phyloP scores from a whole-genome alignment of 2,113 vertebrate genomes.

The Podarcis cretensis region DNA sequence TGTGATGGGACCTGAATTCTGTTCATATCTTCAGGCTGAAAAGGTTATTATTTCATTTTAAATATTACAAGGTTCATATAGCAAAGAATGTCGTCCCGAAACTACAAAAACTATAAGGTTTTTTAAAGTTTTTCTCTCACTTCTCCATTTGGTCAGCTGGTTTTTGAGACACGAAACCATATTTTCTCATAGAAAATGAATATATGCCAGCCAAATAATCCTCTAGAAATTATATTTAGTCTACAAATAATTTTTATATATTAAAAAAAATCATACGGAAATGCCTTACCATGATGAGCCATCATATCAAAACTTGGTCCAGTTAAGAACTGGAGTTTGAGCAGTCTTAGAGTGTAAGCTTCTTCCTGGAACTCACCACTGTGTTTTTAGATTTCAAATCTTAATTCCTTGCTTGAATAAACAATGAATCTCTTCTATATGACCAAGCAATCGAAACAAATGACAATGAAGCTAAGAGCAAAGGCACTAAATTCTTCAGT shows the following conservation, averaged over 20 bases:
- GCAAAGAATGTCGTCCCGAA: not conserved
- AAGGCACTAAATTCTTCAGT: not conserved
- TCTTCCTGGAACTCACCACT: not conserved
- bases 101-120: not conserved
- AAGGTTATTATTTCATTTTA: slow-evolving; percentile 13
- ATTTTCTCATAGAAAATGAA: not conserved
- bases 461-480: not conserved
- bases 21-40: not conserved
- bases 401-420: not conserved
- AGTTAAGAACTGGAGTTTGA: not conserved
- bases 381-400: not conserved
- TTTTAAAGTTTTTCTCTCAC: not conserved
- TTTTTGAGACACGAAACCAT: not conserved
- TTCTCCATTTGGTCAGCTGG: not conserved
- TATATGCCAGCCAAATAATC: not conserved
- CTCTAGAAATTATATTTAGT: not conserved
- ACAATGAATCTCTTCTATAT: not conserved
- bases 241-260: not conserved
- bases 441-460: not conserved
- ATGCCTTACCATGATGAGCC: not conserved
- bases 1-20: not conserved
- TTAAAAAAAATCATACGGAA: not conserved
- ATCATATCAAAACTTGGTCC: not conserved
- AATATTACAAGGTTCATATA: not conserved
- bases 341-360: not conserved